Base-by-base conservation (phyloP, 1,140 invertebrate species). In the Polypedilum vanderplanki region DNA sequence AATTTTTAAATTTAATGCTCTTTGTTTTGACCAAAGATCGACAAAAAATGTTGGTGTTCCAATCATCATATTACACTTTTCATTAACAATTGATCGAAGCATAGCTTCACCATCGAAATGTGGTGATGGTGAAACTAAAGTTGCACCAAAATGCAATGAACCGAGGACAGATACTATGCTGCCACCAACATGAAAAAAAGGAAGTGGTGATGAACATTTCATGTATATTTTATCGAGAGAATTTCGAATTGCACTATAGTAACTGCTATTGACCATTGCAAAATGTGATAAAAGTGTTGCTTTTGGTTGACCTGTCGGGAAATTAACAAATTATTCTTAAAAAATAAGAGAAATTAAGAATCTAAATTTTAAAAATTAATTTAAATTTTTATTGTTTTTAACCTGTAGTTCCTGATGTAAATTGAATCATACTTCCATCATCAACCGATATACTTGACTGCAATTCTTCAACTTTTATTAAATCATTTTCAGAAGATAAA, bases 21-120 rank as follows among this genome's bases (percentile, higher is more conserved):
- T 83, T 57, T 87, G 83, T 73, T 86, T 82, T 0, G 84, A 82
- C 4, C 95, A 78, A 75, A 95, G 85, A 81, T 98, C 95, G 74
- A 98, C 91, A 81, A 92, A 96, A 96, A 99, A 98, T 0, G 97
- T 98, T 4, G 97, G 97, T 0, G 97, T 98, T 15, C 97, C 97
- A 78, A 92, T 93, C n/a, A 94, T 81, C 7, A 92, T 80, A 2
- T 89, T 90, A 78, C 94, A 93, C 87, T 89, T 91, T 82, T 96
- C 90, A 18, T 88, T 81, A 18, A 86, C 80, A 20, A 94, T 86
- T 0, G 90, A 85, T 40, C 90, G 81, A 10, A 95, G 78, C 0
- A 90, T 88, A 18, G 87, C 86, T 40, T 85, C 82, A 40, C 91
- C 88, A 85, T 89, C 90, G 82, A 91, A 94, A 1, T 84, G 84